Conservation (phyloP, 2,888 invertebrate genomes). For the Sipunculus nudus region DNA sequence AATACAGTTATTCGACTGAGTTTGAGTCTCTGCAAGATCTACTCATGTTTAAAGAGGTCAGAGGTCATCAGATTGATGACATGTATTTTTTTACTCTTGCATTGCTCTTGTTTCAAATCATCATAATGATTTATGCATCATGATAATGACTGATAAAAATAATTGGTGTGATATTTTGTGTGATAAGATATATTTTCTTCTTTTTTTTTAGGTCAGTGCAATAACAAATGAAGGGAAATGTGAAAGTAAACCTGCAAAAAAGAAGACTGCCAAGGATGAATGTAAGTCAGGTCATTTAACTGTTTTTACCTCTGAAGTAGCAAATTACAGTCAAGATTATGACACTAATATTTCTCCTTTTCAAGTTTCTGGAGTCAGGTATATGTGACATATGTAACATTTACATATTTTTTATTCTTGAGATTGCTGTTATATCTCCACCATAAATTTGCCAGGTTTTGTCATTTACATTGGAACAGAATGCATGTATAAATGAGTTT, state of each 20-base stretch:
- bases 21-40: background rate
- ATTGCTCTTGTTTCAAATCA: background rate
- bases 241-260: constrained; percentile 64
- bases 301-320: no score
- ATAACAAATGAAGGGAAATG: constrained; percentile 65
- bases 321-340: no score
- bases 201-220: constrained; percentile 53
- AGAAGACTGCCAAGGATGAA: constrained; percentile 64
- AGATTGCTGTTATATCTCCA: no score
- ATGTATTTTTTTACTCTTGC: background rate
- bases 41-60: background rate
- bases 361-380: no score
- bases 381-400: no score
- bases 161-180: background rate
- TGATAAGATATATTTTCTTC: background rate
- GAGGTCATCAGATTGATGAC: background rate
- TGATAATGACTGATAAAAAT: background rate
- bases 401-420: no score
- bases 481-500: no score
- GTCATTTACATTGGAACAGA: no score
- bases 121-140: background rate
- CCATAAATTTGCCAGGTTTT: no score
- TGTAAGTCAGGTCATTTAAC: constrained; percentile 55
- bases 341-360: background rate
- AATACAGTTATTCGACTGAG: no score